These are phyloP conservation scores for Cuniculus paca DNA, from an alignment of 2,797 vertebrate genomes.

Conservation along the genomic window DNA sequence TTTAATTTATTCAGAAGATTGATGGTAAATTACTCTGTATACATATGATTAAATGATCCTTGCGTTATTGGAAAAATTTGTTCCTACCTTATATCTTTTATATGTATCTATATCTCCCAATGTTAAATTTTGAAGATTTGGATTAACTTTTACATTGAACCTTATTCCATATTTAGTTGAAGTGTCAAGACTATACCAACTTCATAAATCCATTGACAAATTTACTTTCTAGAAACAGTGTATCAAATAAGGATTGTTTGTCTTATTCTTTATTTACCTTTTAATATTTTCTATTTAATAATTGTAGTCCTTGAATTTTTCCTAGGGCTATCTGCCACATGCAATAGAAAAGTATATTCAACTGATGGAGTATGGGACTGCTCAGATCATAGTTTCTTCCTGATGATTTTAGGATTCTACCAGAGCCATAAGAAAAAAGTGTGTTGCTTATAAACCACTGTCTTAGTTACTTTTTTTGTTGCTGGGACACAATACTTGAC, in stretches of 20 bases:
- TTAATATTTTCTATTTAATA: neutral
- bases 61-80: neutral
- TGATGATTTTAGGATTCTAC: neutral
- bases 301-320: neutral
- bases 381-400: neutral
- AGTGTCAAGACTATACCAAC: neutral
- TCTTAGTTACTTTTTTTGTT: neutral
- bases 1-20: neutral
- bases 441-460: neutral
- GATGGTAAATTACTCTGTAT: neutral
- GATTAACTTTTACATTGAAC: neutral
- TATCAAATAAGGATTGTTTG: neutral
- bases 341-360: neutral
- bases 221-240: neutral
- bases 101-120: neutral
- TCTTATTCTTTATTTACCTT: neutral
- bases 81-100: neutral
- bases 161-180: neutral
- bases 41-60: neutral
- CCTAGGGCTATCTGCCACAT: neutral
- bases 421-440: neutral
- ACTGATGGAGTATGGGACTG: neutral
- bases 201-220: neutral
- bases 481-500: neutral
- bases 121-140: constrained; percentile 2